A percentile compares a stretch with the other conserved stretches of the same genome.
Evolutionary conservation across 2,888 invertebrate species (phyloP).

Genomic region (Meloe dianella): DNA sequence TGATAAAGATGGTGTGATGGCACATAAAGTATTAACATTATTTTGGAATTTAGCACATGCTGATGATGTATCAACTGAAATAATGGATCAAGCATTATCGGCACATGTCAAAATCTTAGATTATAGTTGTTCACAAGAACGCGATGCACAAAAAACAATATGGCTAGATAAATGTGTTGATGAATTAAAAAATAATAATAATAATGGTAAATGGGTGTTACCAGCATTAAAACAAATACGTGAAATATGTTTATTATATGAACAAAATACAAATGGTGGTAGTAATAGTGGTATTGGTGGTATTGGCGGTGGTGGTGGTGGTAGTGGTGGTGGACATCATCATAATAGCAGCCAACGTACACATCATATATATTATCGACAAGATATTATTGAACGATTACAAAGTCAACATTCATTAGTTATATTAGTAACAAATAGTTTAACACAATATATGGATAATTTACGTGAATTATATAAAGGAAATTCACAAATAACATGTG

Average conservation of each 20-base stretch:
- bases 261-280: constrained; percentile 73
- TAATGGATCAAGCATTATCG: constrained; percentile 93
- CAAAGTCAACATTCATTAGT: constrained; percentile 93
- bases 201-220: constrained; percentile 77
- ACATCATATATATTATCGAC: constrained; percentile 66
- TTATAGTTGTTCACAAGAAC: constrained; percentile 93
- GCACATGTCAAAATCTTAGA: constrained; percentile 97
- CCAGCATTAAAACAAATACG: constrained; percentile 95
- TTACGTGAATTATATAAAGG: constrained; percentile 73
- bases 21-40: constrained; percentile 92
- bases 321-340: neutral
- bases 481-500: constrained; percentile 79
- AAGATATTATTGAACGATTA: constrained; percentile 76
- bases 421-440: constrained; percentile 90
- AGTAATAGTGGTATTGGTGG: constrained; percentile 21
- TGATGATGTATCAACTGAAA: constrained; percentile 94
- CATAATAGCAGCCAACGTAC: constrained; percentile 59
- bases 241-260: constrained; percentile 94
- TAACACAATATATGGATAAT: constrained; percentile 89
- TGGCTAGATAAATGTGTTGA: constrained; percentile 97
- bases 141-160: constrained; percentile 93
- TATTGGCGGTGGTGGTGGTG: neutral
- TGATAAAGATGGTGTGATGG: constrained; percentile 99
- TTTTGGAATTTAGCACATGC: constrained; percentile 98
- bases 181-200: constrained; percentile 82